Percentiles rank a stretch among this genome's conserved stretches.
Conservation (phyloP, 2,113 vertebrate species). For the Serinus canaria region DNA sequence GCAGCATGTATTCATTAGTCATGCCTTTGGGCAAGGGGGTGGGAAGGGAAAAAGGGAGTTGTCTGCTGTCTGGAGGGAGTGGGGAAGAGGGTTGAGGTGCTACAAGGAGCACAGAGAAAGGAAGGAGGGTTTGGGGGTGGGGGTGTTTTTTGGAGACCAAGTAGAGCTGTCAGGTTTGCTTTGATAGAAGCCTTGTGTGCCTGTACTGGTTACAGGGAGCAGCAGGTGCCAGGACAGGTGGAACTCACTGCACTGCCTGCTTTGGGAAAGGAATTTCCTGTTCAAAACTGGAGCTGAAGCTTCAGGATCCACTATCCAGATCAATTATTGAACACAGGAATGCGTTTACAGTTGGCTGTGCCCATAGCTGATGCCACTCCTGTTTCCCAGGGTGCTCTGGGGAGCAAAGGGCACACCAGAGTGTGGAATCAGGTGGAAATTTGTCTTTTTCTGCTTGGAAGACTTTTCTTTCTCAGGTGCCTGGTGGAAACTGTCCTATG, state of each 20-base stretch:
- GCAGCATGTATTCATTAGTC: not conserved
- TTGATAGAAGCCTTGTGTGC: not conserved
- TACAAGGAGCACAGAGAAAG: not conserved
- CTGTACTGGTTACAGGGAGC: not conserved
- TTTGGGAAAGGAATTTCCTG: not conserved
- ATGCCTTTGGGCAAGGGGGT: not conserved
- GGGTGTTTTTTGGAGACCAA: not conserved
- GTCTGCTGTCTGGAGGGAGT: not conserved
- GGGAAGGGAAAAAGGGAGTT: not conserved
- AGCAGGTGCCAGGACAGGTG: not conserved
- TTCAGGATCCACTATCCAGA: not conserved
- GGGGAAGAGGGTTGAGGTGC: not conserved
- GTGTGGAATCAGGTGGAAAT: not conserved
- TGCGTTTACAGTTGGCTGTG: constrained; percentile 45
- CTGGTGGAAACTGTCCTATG: constrained; percentile 39
- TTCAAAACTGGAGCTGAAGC: constrained; percentile 5
- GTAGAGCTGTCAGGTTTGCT: not conserved
- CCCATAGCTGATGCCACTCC: constrained; percentile 6
- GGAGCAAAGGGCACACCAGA: constrained; percentile 3
- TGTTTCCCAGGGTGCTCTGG: not conserved
- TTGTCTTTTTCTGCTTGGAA: constrained; percentile 25
- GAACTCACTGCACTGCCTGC: not conserved
- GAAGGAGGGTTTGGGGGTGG: not conserved
- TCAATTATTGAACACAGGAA: not conserved
- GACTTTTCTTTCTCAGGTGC: constrained; percentile 55